Evolutionary conservation across 2,113 vertebrate species (phyloP).

Genomic region (Cricetomys ansorgei): DNA sequence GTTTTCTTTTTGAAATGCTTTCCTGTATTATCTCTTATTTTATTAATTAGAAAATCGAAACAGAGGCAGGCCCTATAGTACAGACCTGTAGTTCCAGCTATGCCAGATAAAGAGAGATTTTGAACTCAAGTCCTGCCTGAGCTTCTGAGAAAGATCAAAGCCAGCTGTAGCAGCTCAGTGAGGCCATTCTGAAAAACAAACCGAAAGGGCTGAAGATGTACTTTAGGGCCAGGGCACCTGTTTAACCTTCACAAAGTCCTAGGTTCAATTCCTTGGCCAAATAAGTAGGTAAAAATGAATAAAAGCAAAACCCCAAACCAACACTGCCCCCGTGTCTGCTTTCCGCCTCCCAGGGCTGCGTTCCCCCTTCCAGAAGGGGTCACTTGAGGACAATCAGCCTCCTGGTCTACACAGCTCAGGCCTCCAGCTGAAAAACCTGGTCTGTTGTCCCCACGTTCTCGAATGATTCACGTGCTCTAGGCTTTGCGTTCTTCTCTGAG

Average conservation of each 20-base stretch:
- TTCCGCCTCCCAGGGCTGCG: neutral
- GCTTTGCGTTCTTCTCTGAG: neutral
- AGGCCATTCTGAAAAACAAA: neutral
- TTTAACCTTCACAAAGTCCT: neutral
- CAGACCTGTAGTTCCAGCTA: too few species aligned
- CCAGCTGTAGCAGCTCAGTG: neutral
- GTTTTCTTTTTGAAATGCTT: neutral
- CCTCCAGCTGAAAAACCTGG: neutral
- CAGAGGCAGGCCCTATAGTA: neutral
- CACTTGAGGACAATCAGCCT: neutral
- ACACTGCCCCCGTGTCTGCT: neutral
- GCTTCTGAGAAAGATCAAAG: neutral
- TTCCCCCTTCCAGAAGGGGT: neutral
- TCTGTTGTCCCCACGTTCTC: slow-evolving; percentile 9
- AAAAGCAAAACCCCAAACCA: neutral
- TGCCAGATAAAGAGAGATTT: neutral
- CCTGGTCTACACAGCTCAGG: neutral
- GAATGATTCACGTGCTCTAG: neutral
- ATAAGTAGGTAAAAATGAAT: neutral
- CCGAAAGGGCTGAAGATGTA: neutral
- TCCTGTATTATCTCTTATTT: neutral
- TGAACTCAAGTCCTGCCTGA: neutral
- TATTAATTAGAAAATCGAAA: slow-evolving; percentile 1
- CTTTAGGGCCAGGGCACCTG: neutral
- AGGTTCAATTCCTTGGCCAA: neutral